Evolutionary conservation across 2,797 vertebrate species (phyloP).

Genomic region (Lemur catta): DNA sequence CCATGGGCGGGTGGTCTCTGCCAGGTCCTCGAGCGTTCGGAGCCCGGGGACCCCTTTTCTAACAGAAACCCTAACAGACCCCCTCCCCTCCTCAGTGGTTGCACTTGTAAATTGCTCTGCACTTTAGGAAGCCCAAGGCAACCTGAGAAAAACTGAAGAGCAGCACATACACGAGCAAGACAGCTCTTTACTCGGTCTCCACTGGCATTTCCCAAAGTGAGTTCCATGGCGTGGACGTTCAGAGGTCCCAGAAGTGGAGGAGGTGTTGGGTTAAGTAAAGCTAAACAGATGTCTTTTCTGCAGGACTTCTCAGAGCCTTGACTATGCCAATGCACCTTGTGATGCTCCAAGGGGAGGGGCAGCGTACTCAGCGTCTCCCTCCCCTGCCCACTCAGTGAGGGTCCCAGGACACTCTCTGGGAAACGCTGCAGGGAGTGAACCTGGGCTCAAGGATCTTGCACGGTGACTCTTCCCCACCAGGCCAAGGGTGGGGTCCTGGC

Average conservation of each 20-base stretch:
- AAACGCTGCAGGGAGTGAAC: neutral
- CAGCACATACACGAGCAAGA: fast-evolving
- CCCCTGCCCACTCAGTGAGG: neutral
- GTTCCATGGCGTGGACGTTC: fast-evolving
- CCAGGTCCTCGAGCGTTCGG: neutral
- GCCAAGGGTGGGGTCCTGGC: neutral
- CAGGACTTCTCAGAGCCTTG: slow-evolving; percentile 20
- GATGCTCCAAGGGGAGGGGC: neutral
- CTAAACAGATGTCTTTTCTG: neutral
- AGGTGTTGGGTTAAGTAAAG: neutral
- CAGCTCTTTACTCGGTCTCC: neutral
- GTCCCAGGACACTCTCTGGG: neutral
- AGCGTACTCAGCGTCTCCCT: no score
- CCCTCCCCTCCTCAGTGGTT: fast-evolving
- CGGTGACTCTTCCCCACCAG: neutral
- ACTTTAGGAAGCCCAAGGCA: neutral
- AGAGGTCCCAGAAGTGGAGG: neutral
- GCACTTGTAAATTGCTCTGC: neutral
- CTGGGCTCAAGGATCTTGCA: neutral
- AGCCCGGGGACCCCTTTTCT: neutral
- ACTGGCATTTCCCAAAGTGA: neutral
- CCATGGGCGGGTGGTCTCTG: fast-evolving
- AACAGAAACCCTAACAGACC: neutral
- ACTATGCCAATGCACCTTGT: fast-evolving
- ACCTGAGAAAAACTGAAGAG: fast-evolving